Evolutionary conservation across 2,797 vertebrate genomes (phyloP).

Genomic region (Pseudotriccus pelzelni): DNA sequence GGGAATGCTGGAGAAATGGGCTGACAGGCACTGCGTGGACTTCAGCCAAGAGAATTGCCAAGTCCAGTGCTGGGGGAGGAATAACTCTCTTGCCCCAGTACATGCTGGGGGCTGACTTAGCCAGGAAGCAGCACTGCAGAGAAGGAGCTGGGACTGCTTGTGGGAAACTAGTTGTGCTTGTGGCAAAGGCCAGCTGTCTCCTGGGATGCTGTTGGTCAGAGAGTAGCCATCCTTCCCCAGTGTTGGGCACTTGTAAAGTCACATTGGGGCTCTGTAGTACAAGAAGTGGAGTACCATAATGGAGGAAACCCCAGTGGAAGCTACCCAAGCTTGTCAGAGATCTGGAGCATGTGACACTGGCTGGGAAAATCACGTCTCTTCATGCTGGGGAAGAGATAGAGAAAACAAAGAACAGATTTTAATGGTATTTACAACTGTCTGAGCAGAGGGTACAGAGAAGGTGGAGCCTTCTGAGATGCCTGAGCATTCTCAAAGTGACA

Average conservation of each 20-base stretch:
- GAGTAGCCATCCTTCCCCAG: not conserved
- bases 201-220: not conserved
- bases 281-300: not conserved
- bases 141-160: not conserved
- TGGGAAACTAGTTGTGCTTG: not conserved
- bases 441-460: not conserved
- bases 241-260: not conserved
- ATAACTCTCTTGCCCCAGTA: not conserved
- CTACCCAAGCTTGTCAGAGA: not conserved
- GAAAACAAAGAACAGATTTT: not conserved
- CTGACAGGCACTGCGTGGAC: not conserved
- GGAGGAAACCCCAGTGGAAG: not conserved
- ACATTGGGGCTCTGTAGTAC: not conserved
- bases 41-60: not conserved
- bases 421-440: not conserved
- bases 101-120: not conserved
- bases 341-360: not conserved
- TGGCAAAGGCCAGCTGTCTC: not conserved
- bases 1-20: not conserved
- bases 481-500: not conserved
- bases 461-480: not conserved
- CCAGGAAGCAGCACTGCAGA: not conserved
- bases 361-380: not conserved
- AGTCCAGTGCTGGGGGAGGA: not conserved
- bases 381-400: not conserved